These are phyloP conservation scores for Periplaneta americana DNA, from an alignment of 1,140 invertebrate genomes.

Conservation along the genomic window DNA sequence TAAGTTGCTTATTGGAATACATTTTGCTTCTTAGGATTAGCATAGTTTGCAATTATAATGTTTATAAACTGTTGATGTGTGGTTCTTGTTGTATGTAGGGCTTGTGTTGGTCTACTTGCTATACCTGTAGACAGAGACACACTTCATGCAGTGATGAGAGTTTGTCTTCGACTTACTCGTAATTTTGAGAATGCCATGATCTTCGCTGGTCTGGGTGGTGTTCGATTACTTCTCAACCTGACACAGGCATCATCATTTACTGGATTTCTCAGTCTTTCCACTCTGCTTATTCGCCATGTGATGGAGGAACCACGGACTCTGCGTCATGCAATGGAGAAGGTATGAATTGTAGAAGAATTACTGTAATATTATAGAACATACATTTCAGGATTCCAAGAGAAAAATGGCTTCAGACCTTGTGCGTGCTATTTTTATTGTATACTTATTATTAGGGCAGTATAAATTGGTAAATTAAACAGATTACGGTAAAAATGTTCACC, in stretches of 20 bases:
- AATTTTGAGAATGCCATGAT: slow-evolving; percentile 68
- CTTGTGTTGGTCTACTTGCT: slow-evolving; percentile 64
- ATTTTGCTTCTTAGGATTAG: not conserved
- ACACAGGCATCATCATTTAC: slow-evolving; percentile 67
- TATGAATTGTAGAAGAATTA: too few species aligned
- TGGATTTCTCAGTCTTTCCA: slow-evolving; percentile 73
- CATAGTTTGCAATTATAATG: not conserved
- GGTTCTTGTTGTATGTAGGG: slow-evolving; percentile 30
- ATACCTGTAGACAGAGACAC: slow-evolving; percentile 70
- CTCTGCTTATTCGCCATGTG: slow-evolving; percentile 77
- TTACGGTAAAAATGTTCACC: too few species aligned
- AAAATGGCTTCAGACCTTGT: too few species aligned
- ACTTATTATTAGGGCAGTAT: too few species aligned
- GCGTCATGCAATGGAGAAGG: slow-evolving; percentile 77
- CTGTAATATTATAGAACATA: too few species aligned
- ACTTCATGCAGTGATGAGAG: slow-evolving; percentile 71
- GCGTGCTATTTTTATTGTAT: too few species aligned
- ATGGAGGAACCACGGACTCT: slow-evolving; percentile 74
- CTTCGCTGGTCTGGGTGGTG: slow-evolving; percentile 71
- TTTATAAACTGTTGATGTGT: not conserved
- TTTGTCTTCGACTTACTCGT: slow-evolving; percentile 70
- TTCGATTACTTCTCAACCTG: slow-evolving; percentile 63
- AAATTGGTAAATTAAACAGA: too few species aligned
- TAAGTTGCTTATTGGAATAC: too few species aligned
- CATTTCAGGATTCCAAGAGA: too few species aligned